These are phyloP conservation scores for Morone saxatilis DNA, from an alignment of 2,113 vertebrate species.

Conservation along the genomic window DNA sequence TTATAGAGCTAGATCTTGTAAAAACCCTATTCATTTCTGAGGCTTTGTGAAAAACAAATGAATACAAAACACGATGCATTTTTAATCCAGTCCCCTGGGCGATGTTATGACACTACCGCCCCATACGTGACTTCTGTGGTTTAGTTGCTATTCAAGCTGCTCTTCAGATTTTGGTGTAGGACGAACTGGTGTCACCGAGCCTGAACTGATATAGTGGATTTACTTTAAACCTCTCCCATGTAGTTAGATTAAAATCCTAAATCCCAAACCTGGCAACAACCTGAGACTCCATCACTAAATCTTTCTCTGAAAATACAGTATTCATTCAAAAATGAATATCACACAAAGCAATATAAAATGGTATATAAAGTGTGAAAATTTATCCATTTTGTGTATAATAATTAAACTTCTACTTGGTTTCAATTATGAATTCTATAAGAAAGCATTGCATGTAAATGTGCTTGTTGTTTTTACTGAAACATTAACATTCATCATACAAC, in stretches of 20 bases:
- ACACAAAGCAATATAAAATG: neutral
- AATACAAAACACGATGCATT: conserved; percentile 25
- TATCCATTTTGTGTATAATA: too few species aligned
- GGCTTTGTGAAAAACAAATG: conserved; percentile 22
- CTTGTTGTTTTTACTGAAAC: too few species aligned
- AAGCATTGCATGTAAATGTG: too few species aligned
- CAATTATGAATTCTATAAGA: too few species aligned
- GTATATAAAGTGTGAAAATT: neutral
- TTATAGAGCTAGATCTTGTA: neutral
- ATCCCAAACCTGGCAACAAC: neutral
- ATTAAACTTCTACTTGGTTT: too few species aligned
- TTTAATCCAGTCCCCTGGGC: conserved; percentile 23
- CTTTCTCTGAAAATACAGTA: neutral
- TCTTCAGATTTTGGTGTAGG: conserved; percentile 4
- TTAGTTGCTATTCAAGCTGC: neutral
- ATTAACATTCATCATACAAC: neutral
- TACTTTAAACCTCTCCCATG: neutral
- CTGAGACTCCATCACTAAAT: neutral
- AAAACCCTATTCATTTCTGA: neutral
- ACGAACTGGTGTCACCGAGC: neutral
- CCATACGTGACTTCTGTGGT: neutral
- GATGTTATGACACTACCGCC: neutral
- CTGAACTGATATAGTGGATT: neutral
- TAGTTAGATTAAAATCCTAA: neutral
- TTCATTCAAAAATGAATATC: neutral